Percentiles rank a stretch among this genome's conserved stretches.
Evolutionary conservation across 2,113 vertebrate genomes (phyloP).

Genomic region (Odontophorus gujanensis): DNA sequence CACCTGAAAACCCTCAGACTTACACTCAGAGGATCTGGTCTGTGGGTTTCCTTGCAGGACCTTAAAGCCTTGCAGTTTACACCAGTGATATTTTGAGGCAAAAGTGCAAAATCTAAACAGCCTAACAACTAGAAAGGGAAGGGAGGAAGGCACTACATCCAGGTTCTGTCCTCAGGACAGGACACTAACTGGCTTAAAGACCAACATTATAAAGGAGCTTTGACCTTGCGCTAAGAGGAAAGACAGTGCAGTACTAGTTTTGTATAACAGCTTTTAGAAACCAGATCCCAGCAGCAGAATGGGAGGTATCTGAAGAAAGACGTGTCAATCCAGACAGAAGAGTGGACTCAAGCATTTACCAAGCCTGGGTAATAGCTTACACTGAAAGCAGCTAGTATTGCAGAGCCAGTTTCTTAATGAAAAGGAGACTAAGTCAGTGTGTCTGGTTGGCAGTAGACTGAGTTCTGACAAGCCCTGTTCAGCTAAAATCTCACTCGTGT

Average conservation of each 20-base stretch:
- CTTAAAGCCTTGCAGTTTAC: not conserved
- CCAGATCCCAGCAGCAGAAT: constrained; percentile 24
- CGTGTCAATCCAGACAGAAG: not conserved
- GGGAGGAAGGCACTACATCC: constrained; percentile 47
- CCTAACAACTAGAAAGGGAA: constrained; percentile 21
- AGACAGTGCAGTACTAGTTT: not conserved
- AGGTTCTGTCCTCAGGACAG: constrained; percentile 1
- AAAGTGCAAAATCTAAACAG: constrained; percentile 45
- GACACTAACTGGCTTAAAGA: not conserved
- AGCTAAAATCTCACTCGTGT: not conserved
- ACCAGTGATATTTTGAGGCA: constrained; percentile 30
- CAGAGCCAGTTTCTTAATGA: not conserved
- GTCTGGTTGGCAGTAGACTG: constrained; percentile 10
- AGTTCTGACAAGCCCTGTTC: constrained; percentile 1
- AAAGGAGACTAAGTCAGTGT: constrained; percentile 19
- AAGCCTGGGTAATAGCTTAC: not conserved
- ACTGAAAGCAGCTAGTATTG: constrained; percentile 5
- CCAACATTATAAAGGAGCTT: constrained; percentile 2
- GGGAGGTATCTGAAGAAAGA: constrained; percentile 46
- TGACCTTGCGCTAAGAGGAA: constrained; percentile 28
- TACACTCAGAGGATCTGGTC: not conserved
- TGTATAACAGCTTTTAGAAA: constrained; percentile 18
- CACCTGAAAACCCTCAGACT: not conserved
- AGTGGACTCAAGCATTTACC: not conserved
- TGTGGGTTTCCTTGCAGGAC: not conserved